Base-by-base conservation (phyloP, 2,113 vertebrate species). In the Accipiter virgatus region DNA sequence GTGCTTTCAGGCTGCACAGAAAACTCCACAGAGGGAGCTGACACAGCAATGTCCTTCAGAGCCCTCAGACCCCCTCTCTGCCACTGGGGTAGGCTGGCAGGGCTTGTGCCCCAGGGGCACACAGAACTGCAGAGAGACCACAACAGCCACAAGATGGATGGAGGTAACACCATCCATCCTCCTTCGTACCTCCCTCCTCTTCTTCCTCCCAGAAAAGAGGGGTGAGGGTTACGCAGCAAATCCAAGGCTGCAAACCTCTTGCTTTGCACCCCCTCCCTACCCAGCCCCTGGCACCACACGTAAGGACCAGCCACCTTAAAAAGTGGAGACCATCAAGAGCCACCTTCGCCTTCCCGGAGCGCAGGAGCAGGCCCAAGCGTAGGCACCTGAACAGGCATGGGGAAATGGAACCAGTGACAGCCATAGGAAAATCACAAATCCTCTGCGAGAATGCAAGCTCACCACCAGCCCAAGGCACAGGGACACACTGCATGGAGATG, bases 311-410 rank as follows among this genome's bases (percentile, higher is more conserved):
- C 7, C 6, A 2, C 80, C 32, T 40, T 22, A 9, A 38, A 42
- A 83, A 73, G 38, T 8, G 5, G 17, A 50, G 10, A 13, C 27
- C 4, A 1, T 4, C 8, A 10, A 62, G 45, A 81, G 31, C 38
- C 42, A 18, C 29, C 67, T 34, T 59, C 4, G 0, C 40, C 38
- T 78, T 52, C 38, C 11, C 23, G 43, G 23, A 66, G 31, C 17
- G 16, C 71, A 56, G 3, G 4, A 74, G 22, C 6, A 0, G 23
- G 32, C 45, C n/a, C 19, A 12, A 47, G 47, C 22, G 52, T 31
- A 58, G 0, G 0, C 26, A 68, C 13, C 43, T 63, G 38, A 68
- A 34, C 0, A 1, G 79, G 31, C 31, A 31, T 0, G 2, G 42
- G 26, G 31, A 29, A 53, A 29, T 29, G 26, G 52, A 53, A 53